Evolutionary conservation across 2,888 invertebrate genomes (phyloP).

Genomic region (Aromia moschata): DNA sequence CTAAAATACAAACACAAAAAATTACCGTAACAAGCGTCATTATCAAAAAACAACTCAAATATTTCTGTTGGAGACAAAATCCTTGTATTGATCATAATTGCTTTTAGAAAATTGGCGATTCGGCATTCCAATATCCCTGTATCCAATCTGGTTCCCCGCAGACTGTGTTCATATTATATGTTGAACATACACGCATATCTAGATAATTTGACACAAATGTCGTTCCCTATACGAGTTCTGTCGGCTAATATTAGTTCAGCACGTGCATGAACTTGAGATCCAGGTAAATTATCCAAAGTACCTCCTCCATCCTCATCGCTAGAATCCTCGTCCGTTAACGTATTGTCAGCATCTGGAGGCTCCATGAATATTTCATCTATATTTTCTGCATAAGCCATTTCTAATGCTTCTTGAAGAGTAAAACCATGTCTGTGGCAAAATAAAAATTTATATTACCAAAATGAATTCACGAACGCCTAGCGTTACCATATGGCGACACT

Average conservation of each 20-base stretch:
- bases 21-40: no score
- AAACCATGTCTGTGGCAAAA: neutral
- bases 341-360: conserved; percentile 26
- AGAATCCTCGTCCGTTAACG: conserved; percentile 32
- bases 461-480: neutral
- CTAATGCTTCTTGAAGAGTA: neutral
- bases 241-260: conserved; percentile 26
- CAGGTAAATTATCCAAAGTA: conserved; percentile 24
- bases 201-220: no score
- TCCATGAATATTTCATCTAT: conserved; percentile 29
- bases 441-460: neutral
- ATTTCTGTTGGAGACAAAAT: no score
- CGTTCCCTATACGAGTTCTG: neutral
- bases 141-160: no score
- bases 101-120: no score
- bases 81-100: no score
- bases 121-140: no score
- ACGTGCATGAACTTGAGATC: conserved; percentile 9
- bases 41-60: no score
- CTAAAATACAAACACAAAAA: no score
- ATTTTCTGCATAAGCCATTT: conserved; percentile 5
- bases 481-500: conserved; percentile 1
- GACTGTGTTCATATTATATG: no score
- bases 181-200: no score
- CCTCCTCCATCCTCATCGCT: conserved; percentile 32